Evolutionary conservation across 2,888 invertebrate species (phyloP).

Genomic region (Apamea anceps): DNA sequence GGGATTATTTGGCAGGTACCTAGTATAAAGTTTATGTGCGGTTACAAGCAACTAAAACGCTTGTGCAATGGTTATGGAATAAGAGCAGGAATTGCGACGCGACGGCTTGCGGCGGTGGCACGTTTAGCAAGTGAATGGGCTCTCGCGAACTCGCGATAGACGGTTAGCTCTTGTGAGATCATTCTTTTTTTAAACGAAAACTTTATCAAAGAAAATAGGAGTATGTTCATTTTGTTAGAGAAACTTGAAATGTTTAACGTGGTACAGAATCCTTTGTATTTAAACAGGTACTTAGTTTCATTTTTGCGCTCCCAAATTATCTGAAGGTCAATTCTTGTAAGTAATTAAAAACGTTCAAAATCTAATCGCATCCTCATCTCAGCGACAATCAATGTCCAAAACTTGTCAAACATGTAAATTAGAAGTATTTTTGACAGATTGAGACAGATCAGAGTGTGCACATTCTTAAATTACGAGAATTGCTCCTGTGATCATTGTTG

Average conservation of each 20-base stretch:
- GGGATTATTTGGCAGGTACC: constrained; percentile 42
- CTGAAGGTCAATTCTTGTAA: background rate
- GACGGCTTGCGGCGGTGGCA: constrained; percentile 31
- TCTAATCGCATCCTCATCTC: background rate
- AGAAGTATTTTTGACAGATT: background rate
- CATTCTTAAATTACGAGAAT: background rate
- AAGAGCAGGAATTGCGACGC: constrained; percentile 11
- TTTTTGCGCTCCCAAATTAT: background rate
- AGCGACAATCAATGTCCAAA: background rate
- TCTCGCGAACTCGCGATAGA: background rate
- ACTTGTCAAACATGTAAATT: too few species aligned
- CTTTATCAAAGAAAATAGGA: background rate
- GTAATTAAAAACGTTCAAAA: background rate
- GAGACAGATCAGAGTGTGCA: background rate
- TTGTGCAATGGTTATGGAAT: constrained; percentile 27
- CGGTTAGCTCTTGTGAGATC: background rate
- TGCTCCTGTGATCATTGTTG: background rate
- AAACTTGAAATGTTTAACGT: background rate
- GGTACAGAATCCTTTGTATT: background rate
- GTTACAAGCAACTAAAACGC: constrained; percentile 13
- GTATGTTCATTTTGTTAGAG: background rate
- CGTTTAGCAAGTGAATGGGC: constrained; percentile 43
- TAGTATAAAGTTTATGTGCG: constrained; percentile 41
- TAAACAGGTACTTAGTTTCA: background rate
- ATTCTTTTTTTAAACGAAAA: background rate